These are phyloP conservation scores for Hemithea aestivaria DNA, from an alignment of 2,888 invertebrate genomes.

Conservation along the genomic window DNA sequence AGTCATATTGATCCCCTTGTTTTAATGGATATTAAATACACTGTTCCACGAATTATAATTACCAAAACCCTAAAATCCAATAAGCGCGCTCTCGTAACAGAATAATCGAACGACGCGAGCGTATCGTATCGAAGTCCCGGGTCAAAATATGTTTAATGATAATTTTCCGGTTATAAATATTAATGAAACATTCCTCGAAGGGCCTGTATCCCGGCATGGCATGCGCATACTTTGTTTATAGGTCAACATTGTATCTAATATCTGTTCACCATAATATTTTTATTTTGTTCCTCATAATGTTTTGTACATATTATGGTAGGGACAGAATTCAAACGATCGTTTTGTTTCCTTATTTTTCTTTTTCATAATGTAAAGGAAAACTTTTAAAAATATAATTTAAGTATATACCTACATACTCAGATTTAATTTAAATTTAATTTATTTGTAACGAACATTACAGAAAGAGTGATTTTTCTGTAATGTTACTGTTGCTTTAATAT, in stretches of 20 bases:
- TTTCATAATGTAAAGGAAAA: no score
- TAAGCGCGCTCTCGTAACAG: constrained; percentile 34
- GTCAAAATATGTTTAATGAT: constrained; percentile 68
- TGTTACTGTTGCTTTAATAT: no score
- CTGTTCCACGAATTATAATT: constrained; percentile 18
- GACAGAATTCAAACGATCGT: no score
- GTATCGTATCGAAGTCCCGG: constrained; percentile 45
- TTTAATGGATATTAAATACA: constrained; percentile 19
- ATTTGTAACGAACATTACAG: no score
- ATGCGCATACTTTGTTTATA: constrained; percentile 38
- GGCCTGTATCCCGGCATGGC: no score
- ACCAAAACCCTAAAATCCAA: constrained; percentile 27
- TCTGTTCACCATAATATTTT: constrained; percentile 22
- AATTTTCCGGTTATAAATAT: constrained; percentile 73
- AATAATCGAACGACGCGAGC: constrained; percentile 28
- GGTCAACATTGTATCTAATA: constrained; percentile 38
- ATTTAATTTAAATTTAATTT: no score
- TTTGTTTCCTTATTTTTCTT: no score
- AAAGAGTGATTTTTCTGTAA: no score
- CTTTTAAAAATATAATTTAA: no score
- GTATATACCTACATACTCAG: no score
- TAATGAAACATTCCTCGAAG: constrained; percentile 61
- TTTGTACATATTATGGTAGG: no score
- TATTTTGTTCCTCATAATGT: constrained; percentile 5
- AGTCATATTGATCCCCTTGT: constrained; percentile 21